Conservation (phyloP, 2,113 vertebrate genomes). For the Pedionomus torquatus region DNA sequence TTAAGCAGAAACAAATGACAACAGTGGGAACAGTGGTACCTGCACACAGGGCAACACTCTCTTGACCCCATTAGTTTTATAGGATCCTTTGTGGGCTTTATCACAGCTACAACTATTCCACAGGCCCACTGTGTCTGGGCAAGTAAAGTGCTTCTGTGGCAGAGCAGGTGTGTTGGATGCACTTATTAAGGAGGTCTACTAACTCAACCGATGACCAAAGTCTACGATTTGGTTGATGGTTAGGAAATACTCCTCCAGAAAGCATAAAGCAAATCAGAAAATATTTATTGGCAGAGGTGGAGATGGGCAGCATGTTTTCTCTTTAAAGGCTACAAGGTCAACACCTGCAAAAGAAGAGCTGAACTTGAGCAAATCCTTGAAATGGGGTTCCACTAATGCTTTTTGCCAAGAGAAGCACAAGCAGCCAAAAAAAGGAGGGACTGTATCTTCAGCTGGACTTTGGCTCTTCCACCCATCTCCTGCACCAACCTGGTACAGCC, state of each 20-base stretch:
- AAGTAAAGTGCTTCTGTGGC: slow-evolving; percentile 8
- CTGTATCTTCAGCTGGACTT: not conserved
- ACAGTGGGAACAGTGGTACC: not conserved
- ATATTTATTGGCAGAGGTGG: not conserved
- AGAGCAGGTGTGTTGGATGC: slow-evolving; percentile 45
- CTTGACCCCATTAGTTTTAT: slow-evolving; percentile 55
- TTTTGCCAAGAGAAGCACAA: not conserved
- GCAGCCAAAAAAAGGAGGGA: not conserved
- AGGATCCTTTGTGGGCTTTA: slow-evolving; percentile 27
- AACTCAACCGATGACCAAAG: not conserved
- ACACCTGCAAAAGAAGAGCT: not conserved
- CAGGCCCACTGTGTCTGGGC: not conserved
- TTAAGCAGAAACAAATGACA: slow-evolving; percentile 60
- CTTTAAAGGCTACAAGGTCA: not conserved
- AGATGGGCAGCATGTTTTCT: not conserved
- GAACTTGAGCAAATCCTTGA: not conserved
- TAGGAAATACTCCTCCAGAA: not conserved
- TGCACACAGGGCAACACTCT: not conserved
- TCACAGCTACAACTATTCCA: slow-evolving; percentile 6
- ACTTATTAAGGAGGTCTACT: not conserved
- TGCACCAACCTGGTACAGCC: not conserved
- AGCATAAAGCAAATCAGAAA: not conserved
- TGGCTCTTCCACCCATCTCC: not conserved
- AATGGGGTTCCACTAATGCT: not conserved
- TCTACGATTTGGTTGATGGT: not conserved